Evolutionary conservation across 1,140 invertebrate species (phyloP), one percentile per base, ranked within the genome.

Genomic region (Cherax destructor): DNA sequence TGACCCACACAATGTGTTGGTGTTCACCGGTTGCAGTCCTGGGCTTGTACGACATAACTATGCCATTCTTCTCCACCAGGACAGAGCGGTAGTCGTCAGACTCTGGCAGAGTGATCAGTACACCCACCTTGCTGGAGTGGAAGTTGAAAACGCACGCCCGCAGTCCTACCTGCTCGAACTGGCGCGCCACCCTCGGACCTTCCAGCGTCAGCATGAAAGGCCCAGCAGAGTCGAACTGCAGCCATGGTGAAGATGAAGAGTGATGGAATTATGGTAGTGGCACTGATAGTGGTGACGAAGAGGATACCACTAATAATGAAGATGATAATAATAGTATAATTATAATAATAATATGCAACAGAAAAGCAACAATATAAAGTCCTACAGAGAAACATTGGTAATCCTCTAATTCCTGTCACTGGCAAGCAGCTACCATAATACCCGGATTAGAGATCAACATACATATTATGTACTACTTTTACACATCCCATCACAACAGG

Each of bases 61-160:
- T 94, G 6, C 96, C 96, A 79, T 95, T 94, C 16, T 95, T 93
- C 86, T 95, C 95, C 1, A 96, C 96, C 52, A 95, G 94, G 0
- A 96, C 95, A 92, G 96, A 96, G 80, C 94, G 94, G 93, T 96
- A 96, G 84, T 95, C 94, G 30, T 94, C 93, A 0, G 95, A 95
- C 7, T 93, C 92, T 7, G 93, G 93, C 76, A 95, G 94, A 47
- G 95, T 95, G 16, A 95, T 92, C 85, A 95, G 93, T 10, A 93
- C 93, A 56, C 94, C 93, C 92, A 93, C 91, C 59, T 91, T 92
- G 84, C 86, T 91, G 9, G 74, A 6, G 81, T 93, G 92, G 83
- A 93, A 92, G 84, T 93, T 93, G 69, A 93, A 93, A 50, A 92
- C 88, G 30, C 93, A 88, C 49, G 83, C 93, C 59, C 92, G 83